These are phyloP conservation scores for Apostichopus leukothele DNA, from an alignment of 53 echinoderm and acorn worm genomes.

Conservation along the genomic window DNA sequence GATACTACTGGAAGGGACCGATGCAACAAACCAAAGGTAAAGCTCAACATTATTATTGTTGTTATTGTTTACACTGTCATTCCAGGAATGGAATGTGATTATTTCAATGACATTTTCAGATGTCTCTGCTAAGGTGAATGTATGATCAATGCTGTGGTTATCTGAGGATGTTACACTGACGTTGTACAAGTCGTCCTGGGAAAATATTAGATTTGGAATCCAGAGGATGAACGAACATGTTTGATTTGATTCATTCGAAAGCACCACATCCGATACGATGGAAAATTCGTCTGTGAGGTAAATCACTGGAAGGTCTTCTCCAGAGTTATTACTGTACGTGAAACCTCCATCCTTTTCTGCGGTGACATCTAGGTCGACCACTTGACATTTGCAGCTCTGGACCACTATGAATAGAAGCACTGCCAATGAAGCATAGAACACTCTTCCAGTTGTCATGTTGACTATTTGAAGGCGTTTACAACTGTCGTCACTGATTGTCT, in stretches of 20 bases:
- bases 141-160: not conserved
- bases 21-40: not conserved
- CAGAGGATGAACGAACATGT: not conserved
- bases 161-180: not conserved
- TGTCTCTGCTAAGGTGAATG: not conserved
- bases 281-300: slow-evolving; percentile 24
- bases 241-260: slow-evolving; percentile 2
- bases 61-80: not conserved
- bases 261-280: not conserved
- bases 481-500: too few species aligned
- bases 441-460: not conserved
- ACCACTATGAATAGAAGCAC: not conserved
- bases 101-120: not conserved
- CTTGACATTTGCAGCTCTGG: not conserved
- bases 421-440: not conserved
- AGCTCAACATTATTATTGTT: not conserved
- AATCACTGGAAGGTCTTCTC: slow-evolving; percentile 1
- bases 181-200: not conserved
- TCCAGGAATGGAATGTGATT: slow-evolving; percentile 2
- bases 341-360: not conserved
- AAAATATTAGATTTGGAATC: not conserved
- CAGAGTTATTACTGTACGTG: slow-evolving; percentile 17
- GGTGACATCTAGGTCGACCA: not conserved
- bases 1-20: not conserved
- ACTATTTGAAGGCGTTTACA: not conserved